Evolutionary conservation across 2,113 vertebrate species (phyloP).

Genomic region (Uria lomvia): DNA sequence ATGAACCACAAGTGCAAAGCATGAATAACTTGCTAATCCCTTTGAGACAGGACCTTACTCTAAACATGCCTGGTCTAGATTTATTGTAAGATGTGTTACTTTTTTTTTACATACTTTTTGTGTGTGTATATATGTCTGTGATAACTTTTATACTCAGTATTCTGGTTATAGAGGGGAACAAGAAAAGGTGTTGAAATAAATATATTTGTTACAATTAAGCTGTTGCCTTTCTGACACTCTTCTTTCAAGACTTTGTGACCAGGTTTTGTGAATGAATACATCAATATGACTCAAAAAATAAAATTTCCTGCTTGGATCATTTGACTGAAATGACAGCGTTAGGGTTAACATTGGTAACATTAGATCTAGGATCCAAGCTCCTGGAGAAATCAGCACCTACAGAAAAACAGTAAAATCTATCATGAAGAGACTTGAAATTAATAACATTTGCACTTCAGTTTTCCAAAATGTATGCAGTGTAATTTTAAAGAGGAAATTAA

Average conservation of each 20-base stretch:
- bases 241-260: neutral
- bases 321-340: neutral
- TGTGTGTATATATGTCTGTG: neutral
- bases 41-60: conserved; percentile 21
- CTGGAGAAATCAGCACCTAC: neutral
- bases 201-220: neutral
- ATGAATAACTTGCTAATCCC: neutral
- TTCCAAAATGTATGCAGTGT: neutral
- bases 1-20: conserved; percentile 26
- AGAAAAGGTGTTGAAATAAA: neutral
- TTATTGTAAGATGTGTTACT: neutral
- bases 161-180: neutral
- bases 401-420: neutral
- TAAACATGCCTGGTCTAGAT: neutral
- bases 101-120: neutral
- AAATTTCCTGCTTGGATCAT: neutral
- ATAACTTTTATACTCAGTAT: neutral
- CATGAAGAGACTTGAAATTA: neutral
- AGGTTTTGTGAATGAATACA: neutral
- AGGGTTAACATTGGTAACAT: neutral
- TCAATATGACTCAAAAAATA: neutral
- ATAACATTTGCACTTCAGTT: neutral
- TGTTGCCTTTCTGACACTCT: neutral
- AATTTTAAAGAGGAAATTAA: conserved; percentile 13
- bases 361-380: neutral